Percentiles rank a stretch among this genome's conserved stretches.
phyloP scores from a whole-genome alignment of 1,140 invertebrate genomes.

The Hycleus cichorii region DNA sequence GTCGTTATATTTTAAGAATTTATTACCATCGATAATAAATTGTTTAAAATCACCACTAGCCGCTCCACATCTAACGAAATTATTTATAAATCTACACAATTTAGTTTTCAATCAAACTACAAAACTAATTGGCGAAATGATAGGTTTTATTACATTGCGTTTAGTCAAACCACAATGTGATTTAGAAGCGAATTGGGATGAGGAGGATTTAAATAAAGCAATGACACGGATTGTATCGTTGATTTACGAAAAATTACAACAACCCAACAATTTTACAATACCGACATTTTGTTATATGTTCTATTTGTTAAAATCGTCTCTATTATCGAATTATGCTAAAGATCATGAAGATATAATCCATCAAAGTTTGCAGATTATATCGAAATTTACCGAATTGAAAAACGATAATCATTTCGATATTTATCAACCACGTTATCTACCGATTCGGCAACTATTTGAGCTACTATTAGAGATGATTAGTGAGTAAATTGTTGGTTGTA shows the following conservation, averaged over 20 bases:
- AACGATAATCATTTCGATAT: slow-evolving; percentile 43
- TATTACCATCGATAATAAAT: slow-evolving; percentile 55
- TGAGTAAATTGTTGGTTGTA: slow-evolving; percentile 35
- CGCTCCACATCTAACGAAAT: slow-evolving; percentile 53
- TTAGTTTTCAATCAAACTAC: slow-evolving; percentile 46
- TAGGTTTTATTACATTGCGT: slow-evolving; percentile 62
- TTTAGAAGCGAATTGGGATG: slow-evolving; percentile 68
- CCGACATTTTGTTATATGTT: slow-evolving; percentile 55
- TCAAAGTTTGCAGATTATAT: slow-evolving; percentile 61
- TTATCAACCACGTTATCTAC: slow-evolving; percentile 68
- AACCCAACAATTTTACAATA: neutral
- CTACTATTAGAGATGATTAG: slow-evolving; percentile 75
- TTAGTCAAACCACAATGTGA: slow-evolving; percentile 70
- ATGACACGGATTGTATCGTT: slow-evolving; percentile 50
- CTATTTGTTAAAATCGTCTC: slow-evolving; percentile 64
- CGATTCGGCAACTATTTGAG: slow-evolving; percentile 71
- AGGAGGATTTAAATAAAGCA: slow-evolving; percentile 48
- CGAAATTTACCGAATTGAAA: slow-evolving; percentile 61
- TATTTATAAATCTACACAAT: slow-evolving; percentile 52
- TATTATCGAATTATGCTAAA: slow-evolving; percentile 44
- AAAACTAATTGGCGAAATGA: slow-evolving; percentile 46
- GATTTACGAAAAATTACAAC: slow-evolving; percentile 42
- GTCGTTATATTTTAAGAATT: slow-evolving; percentile 54
- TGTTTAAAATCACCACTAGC: slow-evolving; percentile 63
- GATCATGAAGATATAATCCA: slow-evolving; percentile 53